phyloP scores from a whole-genome alignment of 2,888 invertebrate species.

The Cerastoderma edule region DNA sequence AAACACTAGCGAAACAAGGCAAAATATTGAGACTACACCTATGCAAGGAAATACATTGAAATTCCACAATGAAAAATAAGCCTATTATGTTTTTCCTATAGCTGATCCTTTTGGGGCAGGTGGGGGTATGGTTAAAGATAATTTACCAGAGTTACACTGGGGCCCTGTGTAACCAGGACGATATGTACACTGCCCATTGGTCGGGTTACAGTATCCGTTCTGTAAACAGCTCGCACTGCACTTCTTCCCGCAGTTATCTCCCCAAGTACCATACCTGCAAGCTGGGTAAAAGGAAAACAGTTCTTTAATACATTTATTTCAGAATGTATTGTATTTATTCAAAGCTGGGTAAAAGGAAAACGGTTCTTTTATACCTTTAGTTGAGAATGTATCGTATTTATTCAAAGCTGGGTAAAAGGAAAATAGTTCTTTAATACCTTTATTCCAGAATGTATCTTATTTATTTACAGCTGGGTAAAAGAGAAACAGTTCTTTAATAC shows the following conservation, averaged over 20 bases:
- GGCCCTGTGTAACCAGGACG: slow-evolving; percentile 34
- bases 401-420: neutral
- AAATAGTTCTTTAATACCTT: neutral
- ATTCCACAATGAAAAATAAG: too few relatives aligned
- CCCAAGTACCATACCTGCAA: slow-evolving; percentile 21
- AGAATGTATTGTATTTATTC: neutral
- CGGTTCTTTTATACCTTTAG: too few relatives aligned
- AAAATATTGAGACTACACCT: too few relatives aligned
- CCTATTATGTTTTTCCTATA: too few relatives aligned
- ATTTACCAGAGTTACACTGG: slow-evolving; percentile 32
- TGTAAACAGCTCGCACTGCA: slow-evolving; percentile 17
- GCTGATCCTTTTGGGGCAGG: too few relatives aligned
- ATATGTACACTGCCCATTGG: slow-evolving; percentile 32
- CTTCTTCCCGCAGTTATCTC: slow-evolving; percentile 8
- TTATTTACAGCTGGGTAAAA: too few relatives aligned
- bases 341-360: too few relatives aligned
- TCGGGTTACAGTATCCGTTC: slow-evolving; percentile 32
- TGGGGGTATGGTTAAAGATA: neutral
- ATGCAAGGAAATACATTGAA: too few relatives aligned
- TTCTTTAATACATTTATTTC: neutral
- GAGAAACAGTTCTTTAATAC: too few relatives aligned
- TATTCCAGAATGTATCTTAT: neutral
- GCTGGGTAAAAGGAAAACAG: slow-evolving; percentile 8
- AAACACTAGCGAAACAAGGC: too few relatives aligned
- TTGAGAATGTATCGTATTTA: neutral